phyloP scores from a whole-genome alignment of 2,888 invertebrate genomes.

The Gastrophysa polygoni region DNA sequence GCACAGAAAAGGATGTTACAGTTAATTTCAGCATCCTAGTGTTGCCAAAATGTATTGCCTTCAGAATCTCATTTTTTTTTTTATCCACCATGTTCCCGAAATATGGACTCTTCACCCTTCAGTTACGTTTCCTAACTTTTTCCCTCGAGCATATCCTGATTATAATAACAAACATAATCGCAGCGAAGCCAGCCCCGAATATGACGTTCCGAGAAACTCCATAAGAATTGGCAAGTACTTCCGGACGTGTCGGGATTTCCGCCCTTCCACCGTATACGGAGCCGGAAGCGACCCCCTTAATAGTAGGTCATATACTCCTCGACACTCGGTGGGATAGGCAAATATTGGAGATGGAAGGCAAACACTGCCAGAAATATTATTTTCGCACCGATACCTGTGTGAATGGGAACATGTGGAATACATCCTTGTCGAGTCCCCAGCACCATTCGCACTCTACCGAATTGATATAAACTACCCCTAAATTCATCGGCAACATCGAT shows the following conservation, averaged over 20 bases:
- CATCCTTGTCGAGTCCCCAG: neutral
- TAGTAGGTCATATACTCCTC: constrained; percentile 43
- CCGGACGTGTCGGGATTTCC: constrained; percentile 47
- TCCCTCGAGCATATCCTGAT: neutral
- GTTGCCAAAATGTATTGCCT: too few species aligned
- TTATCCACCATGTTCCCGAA: too few species aligned
- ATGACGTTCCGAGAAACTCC: constrained; percentile 22
- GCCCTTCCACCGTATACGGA: constrained; percentile 28
- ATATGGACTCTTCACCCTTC: too few species aligned
- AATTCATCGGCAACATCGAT: neutral
- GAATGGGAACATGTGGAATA: constrained; percentile 17
- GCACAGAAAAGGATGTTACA: too few species aligned
- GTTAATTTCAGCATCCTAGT: too few species aligned
- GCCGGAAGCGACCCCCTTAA: constrained; percentile 45
- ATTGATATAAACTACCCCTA: neutral
- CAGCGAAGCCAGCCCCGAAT: constrained; percentile 17
- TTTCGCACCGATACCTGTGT: constrained; percentile 36
- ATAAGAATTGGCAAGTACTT: constrained; percentile 48
- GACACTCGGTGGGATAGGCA: constrained; percentile 44
- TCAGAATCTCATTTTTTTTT: too few species aligned
- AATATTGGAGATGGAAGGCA: constrained; percentile 38
- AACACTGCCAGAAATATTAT: constrained; percentile 24
- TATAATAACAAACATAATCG: constrained; percentile 2
- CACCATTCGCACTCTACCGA: neutral
- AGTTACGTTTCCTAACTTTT: too few species aligned